Base-by-base conservation (phyloP, 2,888 invertebrate genomes). In the Polietes domitor region DNA sequence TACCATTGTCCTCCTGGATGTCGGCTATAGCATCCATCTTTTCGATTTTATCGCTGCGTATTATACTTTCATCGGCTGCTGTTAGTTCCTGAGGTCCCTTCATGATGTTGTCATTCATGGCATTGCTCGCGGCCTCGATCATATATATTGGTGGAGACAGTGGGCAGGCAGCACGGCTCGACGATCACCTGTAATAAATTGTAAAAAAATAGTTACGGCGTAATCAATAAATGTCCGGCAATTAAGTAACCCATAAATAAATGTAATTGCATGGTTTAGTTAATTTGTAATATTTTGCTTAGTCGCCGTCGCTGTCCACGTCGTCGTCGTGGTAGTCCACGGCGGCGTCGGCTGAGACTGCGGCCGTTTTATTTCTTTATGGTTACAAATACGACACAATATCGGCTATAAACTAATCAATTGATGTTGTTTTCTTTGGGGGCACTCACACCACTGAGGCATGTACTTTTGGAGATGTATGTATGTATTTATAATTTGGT, bases 11-110 rank as follows among this genome's bases (percentile, higher is more conserved):
- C 7, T 90, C 90, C 77, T 85, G 87, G 24, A 89, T 89, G 58
- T 83, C 89, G 63, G 86, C 37, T 37, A 89, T 50, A 21, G 73
- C 53, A 21, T 86, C 90, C 76, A 83, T 82, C n/a, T 87, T 87
- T 73, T 89, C 88, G 87, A 87, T 87, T 86, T 88, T 87, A 61
- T 88, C 87, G 71, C 86, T 88, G 86, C 24, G 87, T 86, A 86
- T 85, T 43, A 87, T 82, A 85, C 88, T 88, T 86, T 85, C 86
- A 87, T 83, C 87, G 26, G 12, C 24, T 85, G 85, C 77, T 10
- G 65, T 85, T 65, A 88, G 73, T 85, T 90, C 88, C 85, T 89
- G 88, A 63, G 90, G 88, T 83, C 88, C 89, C 88, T 90, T 90
- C 91, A 91, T 91, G 78, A 50, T 87, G 32, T 24, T 28, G 24